Evolutionary conservation across 2,888 invertebrate genomes (phyloP), one percentile per base, ranked within the genome.

Genomic region (Acleris emargana): DNA sequence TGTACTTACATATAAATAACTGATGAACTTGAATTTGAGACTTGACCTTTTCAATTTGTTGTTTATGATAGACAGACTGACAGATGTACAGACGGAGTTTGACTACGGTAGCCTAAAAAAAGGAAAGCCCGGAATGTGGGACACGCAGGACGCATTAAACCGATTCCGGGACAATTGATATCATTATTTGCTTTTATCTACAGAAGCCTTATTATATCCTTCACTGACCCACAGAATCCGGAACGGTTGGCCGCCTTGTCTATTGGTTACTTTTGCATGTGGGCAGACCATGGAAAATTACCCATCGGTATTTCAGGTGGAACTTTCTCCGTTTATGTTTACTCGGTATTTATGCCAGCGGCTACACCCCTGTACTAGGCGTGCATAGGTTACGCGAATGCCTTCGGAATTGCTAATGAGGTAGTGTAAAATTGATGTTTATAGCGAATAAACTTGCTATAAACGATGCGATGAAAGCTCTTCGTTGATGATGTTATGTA

Each of bases 311-410:
- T 88, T 90, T 88, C 83, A 89, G 87, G 78, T 83, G 77, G 76
- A 70, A 89, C 89, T 90, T 90, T 90, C 91, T 85, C 89, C 89
- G 81, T 82, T 87, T 84, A 84, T 81, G 80, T 86, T 84, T 82
- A 77, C 75, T 79, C 83, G 86, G 86, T 86, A 89, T 89, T 89
- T 83, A 84, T 86, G 87, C 78, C 87, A 85, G 82, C 83, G 80
- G 80, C 76, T 71, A 78, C 79, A 79, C 84, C 82, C 82, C 80
- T 80, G 72, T 57, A 49, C 47, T 62, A 62, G 55, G 5, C 45
- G 16, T 17, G 54, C 54, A 58, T 53, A 64, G 58, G 42, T 63
- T 63, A 32, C 20, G 25, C 22, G 47, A 38, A 28, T 64, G 55
- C 51, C 49, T 47, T 49, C 16, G 57, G 57, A 57, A 58, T 32